phyloP scores from a whole-genome alignment of 2,888 invertebrate species.

The Quadriops clusia region DNA sequence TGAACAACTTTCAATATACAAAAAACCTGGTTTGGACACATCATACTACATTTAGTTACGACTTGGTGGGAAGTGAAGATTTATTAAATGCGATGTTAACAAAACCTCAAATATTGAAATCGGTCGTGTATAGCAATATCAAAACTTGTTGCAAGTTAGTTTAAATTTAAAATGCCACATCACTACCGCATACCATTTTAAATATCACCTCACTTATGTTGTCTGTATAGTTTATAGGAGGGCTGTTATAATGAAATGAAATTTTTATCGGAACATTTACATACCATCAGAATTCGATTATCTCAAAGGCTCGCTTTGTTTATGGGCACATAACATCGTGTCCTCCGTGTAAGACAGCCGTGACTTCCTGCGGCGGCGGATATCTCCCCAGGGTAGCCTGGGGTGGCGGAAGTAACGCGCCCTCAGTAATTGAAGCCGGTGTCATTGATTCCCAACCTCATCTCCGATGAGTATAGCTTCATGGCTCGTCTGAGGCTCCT shows the following conservation, averaged over 20 bases:
- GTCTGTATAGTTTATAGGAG: no score
- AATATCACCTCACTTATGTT: no score
- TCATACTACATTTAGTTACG: no score
- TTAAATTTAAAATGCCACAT: no score
- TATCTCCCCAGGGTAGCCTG: conserved; percentile 6
- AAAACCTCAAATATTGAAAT: no score
- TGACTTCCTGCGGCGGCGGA: conserved; percentile 8
- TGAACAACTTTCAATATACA: no score
- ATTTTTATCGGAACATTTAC: conserved; percentile 7
- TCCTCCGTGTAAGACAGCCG: conserved; percentile 6
- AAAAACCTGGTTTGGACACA: no score
- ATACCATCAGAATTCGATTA: conserved; percentile 7
- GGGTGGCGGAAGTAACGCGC: conserved; percentile 13
- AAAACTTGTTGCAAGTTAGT: no score
- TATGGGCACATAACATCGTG: conserved; percentile 4
- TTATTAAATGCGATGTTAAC: no score
- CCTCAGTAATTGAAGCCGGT: conserved; percentile 23
- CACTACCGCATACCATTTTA: no score
- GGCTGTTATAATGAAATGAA: conserved; percentile 3
- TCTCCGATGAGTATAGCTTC: conserved; percentile 15
- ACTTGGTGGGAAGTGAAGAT: no score
- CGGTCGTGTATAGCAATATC: no score
- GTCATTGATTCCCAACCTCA: conserved; percentile 21
- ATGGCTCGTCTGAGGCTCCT: conserved; percentile 14
- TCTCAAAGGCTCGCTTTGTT: conserved; percentile 5